Percentiles rank a stretch among this genome's conserved stretches.
These are phyloP conservation scores for Cryptocephalus primarius DNA, from an alignment of 2,888 invertebrate genomes.

Conservation along the genomic window DNA sequence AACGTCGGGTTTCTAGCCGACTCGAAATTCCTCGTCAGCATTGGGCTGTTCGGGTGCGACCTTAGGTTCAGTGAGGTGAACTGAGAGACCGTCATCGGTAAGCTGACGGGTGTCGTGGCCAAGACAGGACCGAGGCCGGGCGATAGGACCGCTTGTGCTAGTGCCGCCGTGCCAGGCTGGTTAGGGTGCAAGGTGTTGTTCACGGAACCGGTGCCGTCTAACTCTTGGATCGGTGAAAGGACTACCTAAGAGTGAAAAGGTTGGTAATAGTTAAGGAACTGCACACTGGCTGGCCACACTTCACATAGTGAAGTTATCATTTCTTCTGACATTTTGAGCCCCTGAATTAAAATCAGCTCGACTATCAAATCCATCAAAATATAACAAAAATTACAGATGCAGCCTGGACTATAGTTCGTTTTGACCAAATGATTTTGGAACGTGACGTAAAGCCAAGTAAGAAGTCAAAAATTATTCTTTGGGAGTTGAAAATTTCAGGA, in stretches of 20 bases:
- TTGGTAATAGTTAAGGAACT: background rate
- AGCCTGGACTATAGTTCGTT: too few species aligned
- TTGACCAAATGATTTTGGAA: too few species aligned
- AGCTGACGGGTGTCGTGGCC: conserved; percentile 39
- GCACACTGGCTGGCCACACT: too few species aligned
- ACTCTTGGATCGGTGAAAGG: conserved; percentile 74
- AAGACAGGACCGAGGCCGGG: conserved; percentile 43
- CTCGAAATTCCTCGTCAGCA: conserved; percentile 24
- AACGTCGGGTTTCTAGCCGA: conserved; percentile 20
- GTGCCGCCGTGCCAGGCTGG: conserved; percentile 62
- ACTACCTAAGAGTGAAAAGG: conserved; percentile 47
- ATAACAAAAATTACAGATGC: too few species aligned
- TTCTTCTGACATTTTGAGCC: too few species aligned
- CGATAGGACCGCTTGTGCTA: conserved; percentile 68
- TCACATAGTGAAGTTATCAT: too few species aligned
- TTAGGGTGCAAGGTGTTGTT: conserved; percentile 62
- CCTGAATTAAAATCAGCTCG: too few species aligned
- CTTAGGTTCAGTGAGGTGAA: conserved; percentile 42
- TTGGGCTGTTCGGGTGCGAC: conserved; percentile 41
- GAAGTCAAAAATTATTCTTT: too few species aligned
- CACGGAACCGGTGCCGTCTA: conserved; percentile 60
- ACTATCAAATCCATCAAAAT: too few species aligned
- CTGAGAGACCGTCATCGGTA: conserved; percentile 52
- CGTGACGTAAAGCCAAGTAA: too few species aligned
- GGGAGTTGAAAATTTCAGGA: too few species aligned